phyloP scores from a whole-genome alignment of 2,113 vertebrate genomes.

The Salvelinus sp. region DNA sequence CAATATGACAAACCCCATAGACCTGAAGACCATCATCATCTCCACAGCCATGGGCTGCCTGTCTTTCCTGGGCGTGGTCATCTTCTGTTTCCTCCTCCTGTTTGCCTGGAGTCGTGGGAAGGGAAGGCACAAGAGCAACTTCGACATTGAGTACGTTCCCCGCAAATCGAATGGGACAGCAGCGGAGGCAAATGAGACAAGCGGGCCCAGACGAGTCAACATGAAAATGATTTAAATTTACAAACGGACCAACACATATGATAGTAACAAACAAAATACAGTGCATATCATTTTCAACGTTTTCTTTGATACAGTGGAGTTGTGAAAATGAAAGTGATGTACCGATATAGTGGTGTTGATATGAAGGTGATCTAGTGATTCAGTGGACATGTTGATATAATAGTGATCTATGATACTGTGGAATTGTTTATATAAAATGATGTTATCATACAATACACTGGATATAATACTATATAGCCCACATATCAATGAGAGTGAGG shows the following conservation, averaged over 20 bases:
- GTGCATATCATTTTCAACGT: conserved; percentile 52
- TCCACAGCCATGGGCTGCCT: conserved; percentile 99
- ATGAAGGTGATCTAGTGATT: conserved; percentile 66
- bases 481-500: conserved; percentile 72
- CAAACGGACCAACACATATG: not conserved
- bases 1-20: conserved; percentile 93
- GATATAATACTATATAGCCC: conserved; percentile 69
- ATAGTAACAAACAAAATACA: conserved; percentile 20
- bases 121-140: conserved; percentile 95
- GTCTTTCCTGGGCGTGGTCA: conserved; percentile 94
- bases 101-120: conserved; percentile 97
- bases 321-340: conserved; percentile 68
- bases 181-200: conserved; percentile 78
- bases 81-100: conserved; percentile 96
- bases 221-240: conserved; percentile 95
- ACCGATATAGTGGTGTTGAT: conserved; percentile 65
- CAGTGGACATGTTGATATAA: conserved; percentile 72
- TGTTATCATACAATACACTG: conserved; percentile 69
- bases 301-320: conserved; percentile 66
- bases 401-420: conserved; percentile 71
- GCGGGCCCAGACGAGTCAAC: conserved; percentile 93
- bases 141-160: conserved; percentile 95
- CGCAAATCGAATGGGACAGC: conserved; percentile 89
- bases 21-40: conserved; percentile 97
- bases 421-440: conserved; percentile 70